Conservation (phyloP, 2,113 vertebrate species). For the Martes martes region DNA sequence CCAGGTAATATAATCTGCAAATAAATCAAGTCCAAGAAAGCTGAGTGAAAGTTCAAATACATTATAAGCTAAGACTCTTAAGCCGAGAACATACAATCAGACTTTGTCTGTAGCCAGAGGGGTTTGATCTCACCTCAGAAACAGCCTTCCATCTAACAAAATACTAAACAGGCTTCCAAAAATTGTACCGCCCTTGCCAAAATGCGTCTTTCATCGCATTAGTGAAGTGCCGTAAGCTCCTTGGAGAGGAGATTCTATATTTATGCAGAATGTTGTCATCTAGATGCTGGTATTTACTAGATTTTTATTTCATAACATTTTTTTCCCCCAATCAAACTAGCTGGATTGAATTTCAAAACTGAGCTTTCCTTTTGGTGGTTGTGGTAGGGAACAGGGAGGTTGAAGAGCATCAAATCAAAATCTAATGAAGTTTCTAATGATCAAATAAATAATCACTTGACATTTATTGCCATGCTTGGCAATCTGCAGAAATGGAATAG, state of each 20-base stretch:
- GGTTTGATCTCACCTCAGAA: slow-evolving; percentile 51
- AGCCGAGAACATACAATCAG: slow-evolving; percentile 44
- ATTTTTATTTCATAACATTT: slow-evolving; percentile 66
- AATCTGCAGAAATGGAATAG: slow-evolving; percentile 54
- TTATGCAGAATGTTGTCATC: slow-evolving; percentile 64
- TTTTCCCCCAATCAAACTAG: not conserved
- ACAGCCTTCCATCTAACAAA: slow-evolving; percentile 42
- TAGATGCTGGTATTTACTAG: slow-evolving; percentile 40
- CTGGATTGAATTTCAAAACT: slow-evolving; percentile 59
- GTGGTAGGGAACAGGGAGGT: not conserved
- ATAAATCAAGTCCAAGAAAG: slow-evolving; percentile 49
- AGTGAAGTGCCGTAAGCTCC: not conserved
- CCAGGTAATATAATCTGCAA: slow-evolving; percentile 53
- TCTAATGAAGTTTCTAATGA: slow-evolving; percentile 69
- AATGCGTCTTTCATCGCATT: not conserved
- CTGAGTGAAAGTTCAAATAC: slow-evolving; percentile 56
- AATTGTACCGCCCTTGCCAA: slow-evolving; percentile 13
- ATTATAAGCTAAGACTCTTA: not conserved
- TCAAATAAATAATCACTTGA: slow-evolving; percentile 70
- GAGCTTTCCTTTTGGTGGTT: slow-evolving; percentile 31
- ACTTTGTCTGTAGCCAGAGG: slow-evolving; percentile 36
- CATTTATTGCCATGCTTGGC: slow-evolving; percentile 63
- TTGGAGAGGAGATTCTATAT: slow-evolving; percentile 40
- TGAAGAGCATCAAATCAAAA: slow-evolving; percentile 61
- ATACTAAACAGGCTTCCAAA: slow-evolving; percentile 39